Percentiles rank a stretch among this genome's conserved stretches.
Conservation (phyloP, 2,888 invertebrate species). For the Tenthredo distinguenda region DNA sequence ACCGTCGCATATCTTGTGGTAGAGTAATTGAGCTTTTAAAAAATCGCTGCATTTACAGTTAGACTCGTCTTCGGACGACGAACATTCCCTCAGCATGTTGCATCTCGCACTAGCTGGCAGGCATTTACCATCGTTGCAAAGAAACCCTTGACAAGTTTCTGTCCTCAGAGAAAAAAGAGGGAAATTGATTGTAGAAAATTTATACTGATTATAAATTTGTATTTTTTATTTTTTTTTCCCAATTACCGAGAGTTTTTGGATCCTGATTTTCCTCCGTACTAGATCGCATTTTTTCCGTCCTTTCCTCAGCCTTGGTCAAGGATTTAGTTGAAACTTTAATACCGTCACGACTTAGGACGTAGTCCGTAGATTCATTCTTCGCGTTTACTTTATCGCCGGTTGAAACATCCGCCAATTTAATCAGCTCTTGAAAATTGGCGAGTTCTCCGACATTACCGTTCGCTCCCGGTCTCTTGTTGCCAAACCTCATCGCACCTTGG, state of each 20-base stretch:
- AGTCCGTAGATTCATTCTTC: conserved; percentile 74
- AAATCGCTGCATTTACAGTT: conserved; percentile 89
- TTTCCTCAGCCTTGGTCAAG: conserved; percentile 80
- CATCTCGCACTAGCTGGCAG: conserved; percentile 84
- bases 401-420: conserved; percentile 71
- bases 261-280: conserved; percentile 61
- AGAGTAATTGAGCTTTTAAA: conserved; percentile 84
- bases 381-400: conserved; percentile 64
- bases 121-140: conserved; percentile 84
- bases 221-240: background rate
- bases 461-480: conserved; percentile 48
- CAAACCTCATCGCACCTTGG: conserved; percentile 56
- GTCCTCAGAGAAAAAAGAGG: conserved; percentile 56
- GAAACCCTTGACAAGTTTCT: conserved; percentile 78
- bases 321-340: conserved; percentile 85
- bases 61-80: conserved; percentile 86
- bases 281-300: conserved; percentile 63
- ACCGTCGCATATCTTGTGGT: conserved; percentile 89
- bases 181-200: background rate
- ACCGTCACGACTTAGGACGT: conserved; percentile 83
- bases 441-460: background rate
- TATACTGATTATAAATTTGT: background rate
- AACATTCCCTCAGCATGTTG: conserved; percentile 86
- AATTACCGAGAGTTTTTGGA: conserved; percentile 23
- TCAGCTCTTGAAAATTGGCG: conserved; percentile 69